These are phyloP conservation scores for Indicator maculatus DNA, from an alignment of 2,113 vertebrate genomes.

Conservation along the genomic window DNA sequence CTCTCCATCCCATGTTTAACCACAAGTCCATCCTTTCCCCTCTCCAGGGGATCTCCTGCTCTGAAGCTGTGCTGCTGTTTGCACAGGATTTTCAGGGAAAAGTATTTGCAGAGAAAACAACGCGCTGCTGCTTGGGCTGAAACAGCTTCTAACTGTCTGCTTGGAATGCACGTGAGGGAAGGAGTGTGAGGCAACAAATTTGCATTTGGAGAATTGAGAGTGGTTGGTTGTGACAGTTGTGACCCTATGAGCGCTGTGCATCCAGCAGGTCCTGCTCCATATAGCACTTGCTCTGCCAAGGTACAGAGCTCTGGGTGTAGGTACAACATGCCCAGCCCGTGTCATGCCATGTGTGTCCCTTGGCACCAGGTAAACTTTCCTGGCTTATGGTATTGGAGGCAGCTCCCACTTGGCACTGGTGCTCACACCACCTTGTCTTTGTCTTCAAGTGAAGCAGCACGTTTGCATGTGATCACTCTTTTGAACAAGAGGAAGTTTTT, in stretches of 20 bases:
- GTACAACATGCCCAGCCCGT: rapidly evolving
- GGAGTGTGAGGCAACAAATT: background rate
- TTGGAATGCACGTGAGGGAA: background rate
- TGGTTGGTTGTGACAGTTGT: background rate
- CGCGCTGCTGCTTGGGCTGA: background rate
- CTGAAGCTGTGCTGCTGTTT: background rate
- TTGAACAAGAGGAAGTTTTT: background rate
- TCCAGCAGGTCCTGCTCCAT: background rate
- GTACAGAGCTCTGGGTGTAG: background rate
- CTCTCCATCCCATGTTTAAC: background rate
- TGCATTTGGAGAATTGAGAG: background rate
- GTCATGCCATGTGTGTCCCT: rapidly evolving
- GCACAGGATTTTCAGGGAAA: background rate
- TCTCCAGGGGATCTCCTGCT: background rate
- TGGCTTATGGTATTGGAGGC: background rate
- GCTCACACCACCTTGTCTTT: background rate
- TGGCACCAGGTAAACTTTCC: background rate
- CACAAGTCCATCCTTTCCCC: background rate
- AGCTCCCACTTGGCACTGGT: rapidly evolving
- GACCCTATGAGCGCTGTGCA: background rate
- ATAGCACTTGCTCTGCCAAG: background rate
- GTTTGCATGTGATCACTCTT: background rate
- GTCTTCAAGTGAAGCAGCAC: rapidly evolving
- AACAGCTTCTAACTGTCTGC: background rate
- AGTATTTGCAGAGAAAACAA: background rate